These are phyloP conservation scores for Diaprepes abbreviatus DNA, from an alignment of 2,888 invertebrate species.

Conservation along the genomic window DNA sequence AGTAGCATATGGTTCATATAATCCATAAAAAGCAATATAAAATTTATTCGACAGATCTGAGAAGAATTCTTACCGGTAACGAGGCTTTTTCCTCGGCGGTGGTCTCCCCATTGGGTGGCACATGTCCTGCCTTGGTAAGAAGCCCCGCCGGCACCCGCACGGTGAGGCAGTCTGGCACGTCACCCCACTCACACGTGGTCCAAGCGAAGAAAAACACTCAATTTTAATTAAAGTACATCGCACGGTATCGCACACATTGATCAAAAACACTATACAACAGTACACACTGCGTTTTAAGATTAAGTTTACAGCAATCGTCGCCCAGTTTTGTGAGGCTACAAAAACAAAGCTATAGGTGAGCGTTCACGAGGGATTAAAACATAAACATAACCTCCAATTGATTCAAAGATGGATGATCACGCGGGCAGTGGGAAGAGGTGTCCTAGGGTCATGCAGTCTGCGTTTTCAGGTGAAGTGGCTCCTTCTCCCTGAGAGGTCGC, in stretches of 20 bases:
- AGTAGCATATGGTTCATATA: neutral
- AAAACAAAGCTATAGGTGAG: conserved; percentile 1
- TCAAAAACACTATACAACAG: conserved; percentile 5
- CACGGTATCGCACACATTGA: conserved; percentile 4
- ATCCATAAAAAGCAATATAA: neutral
- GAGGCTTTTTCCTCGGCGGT: conserved; percentile 69
- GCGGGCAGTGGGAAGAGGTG: conserved; percentile 14
- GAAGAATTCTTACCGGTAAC: conserved; percentile 65
- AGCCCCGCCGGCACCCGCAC: conserved; percentile 69
- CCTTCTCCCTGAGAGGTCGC: conserved; percentile 51
- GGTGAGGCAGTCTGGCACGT: conserved; percentile 66
- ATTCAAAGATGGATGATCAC: conserved; percentile 10
- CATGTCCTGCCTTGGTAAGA: conserved; percentile 68
- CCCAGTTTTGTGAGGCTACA: neutral
- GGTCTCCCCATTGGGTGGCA: conserved; percentile 69
- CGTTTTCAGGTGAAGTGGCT: conserved; percentile 24
- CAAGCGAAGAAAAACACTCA: conserved; percentile 44
- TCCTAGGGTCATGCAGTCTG: conserved; percentile 34
- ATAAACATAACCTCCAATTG: conserved; percentile 24
- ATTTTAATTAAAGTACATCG: conserved; percentile 24
- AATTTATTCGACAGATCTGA: no score
- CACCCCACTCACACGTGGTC: conserved; percentile 66
- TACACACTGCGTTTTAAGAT: neutral
- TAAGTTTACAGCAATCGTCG: neutral
- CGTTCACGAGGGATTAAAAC: neutral